A percentile compares a stretch with the other conserved stretches of the same genome.
These are phyloP conservation scores for Chrosomus eos DNA, from an alignment of 2,797 vertebrate species.

Conservation along the genomic window DNA sequence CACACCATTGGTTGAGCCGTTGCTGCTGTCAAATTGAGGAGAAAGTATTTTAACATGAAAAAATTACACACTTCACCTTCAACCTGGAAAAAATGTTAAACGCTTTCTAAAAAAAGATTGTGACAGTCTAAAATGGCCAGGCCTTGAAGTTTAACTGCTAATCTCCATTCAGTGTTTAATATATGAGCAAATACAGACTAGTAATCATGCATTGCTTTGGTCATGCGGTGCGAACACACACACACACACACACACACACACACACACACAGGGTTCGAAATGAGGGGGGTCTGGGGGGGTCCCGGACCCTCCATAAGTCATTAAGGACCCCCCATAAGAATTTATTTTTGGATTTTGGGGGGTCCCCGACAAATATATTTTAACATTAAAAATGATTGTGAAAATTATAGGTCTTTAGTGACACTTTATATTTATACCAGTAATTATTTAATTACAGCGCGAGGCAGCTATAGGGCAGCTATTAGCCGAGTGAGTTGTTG, in stretches of 20 bases:
- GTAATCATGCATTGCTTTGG: conserved; percentile 19
- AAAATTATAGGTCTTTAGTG: too few species aligned
- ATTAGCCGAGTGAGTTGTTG: too few species aligned
- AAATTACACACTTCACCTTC: neutral
- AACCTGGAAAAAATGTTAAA: neutral
- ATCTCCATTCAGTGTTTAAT: conserved; percentile 15
- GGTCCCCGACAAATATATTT: too few species aligned
- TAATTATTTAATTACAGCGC: too few species aligned
- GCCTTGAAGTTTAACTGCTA: conserved; percentile 1
- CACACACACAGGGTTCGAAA: neutral
- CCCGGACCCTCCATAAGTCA: too few species aligned
- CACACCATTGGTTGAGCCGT: neutral
- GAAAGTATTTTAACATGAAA: neutral
- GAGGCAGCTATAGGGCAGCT: too few species aligned
- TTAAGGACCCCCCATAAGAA: too few species aligned
- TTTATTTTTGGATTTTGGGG: too few species aligned
- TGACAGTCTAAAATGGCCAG: neutral
- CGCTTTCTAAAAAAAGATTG: neutral
- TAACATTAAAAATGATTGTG: too few species aligned
- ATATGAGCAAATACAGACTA: conserved; percentile 8
- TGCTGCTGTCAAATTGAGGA: neutral
- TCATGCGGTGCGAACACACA: conserved; percentile 2
- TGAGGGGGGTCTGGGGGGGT: too few species aligned
- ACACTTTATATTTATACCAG: too few species aligned
- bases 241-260: neutral